Percentiles rank a stretch among this genome's conserved stretches.
Evolutionary conservation across 2,888 invertebrate genomes (phyloP).

Genomic region (Notocelia uddmanniana): DNA sequence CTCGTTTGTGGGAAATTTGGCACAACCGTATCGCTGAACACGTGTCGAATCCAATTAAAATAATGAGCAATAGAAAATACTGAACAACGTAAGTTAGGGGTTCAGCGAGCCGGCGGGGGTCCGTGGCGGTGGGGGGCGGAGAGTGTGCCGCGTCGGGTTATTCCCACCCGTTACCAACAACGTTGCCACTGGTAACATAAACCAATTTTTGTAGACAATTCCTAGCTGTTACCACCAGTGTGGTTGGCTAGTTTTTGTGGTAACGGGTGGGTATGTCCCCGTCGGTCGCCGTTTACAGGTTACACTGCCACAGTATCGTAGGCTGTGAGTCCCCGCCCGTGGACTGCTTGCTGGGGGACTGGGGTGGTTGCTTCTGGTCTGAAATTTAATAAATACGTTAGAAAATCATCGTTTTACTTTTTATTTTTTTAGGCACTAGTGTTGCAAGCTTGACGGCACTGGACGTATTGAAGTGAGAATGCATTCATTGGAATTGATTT

Average conservation of each 20-base stretch:
- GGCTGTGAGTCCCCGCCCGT: constrained; percentile 96
- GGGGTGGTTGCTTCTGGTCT: constrained; percentile 95
- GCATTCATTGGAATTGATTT: neutral
- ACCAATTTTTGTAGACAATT: too few species aligned
- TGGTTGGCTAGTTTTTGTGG: too few species aligned
- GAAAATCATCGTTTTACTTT: neutral
- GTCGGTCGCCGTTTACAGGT: constrained; percentile 88
- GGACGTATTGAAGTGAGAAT: neutral
- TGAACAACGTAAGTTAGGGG: neutral
- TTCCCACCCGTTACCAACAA: too few species aligned
- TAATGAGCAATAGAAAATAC: constrained; percentile 34
- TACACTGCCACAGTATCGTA: constrained; percentile 99
- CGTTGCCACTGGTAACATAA: too few species aligned
- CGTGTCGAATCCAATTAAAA: constrained; percentile 40
- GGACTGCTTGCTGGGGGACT: constrained; percentile 92
- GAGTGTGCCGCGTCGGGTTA: constrained; percentile 53
- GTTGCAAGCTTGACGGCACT: constrained; percentile 12
- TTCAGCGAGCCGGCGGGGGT: constrained; percentile 70
- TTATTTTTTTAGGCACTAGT: neutral
- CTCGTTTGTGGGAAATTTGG: constrained; percentile 61
- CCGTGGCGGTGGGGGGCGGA: constrained; percentile 55
- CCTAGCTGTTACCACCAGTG: too few species aligned
- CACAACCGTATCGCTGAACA: constrained; percentile 71
- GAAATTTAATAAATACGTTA: constrained; percentile 59
- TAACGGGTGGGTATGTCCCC: too few species aligned